phyloP scores from a whole-genome alignment of 2,888 invertebrate species.

The Drepanosiphum platanoidis region DNA sequence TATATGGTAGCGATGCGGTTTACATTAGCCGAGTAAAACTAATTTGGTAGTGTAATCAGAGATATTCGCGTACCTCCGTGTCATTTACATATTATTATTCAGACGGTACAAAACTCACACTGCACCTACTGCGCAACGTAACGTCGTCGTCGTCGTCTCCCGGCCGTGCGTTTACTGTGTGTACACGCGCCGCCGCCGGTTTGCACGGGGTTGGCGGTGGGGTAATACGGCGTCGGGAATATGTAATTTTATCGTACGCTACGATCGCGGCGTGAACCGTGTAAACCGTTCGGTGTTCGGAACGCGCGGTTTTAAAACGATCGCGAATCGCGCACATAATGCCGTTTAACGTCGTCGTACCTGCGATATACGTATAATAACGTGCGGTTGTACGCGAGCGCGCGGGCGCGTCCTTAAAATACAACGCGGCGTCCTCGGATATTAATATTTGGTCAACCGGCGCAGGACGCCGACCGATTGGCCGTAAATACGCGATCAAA shows the following conservation, averaged over 20 bases:
- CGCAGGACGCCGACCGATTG: no score
- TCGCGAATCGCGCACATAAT: neutral
- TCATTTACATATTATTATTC: conserved; percentile 31
- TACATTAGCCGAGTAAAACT: neutral
- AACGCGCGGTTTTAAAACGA: neutral
- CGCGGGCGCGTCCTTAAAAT: no score
- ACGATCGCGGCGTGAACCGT: neutral
- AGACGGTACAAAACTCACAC: neutral
- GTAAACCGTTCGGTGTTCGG: neutral
- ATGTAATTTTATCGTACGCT: neutral
- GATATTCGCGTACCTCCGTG: neutral
- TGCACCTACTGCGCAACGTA: neutral
- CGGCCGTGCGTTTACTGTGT: neutral
- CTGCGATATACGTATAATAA: no score
- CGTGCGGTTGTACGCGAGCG: no score
- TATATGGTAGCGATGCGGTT: neutral
- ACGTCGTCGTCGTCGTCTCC: neutral
- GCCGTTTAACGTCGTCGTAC: neutral
- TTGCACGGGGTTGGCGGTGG: neutral
- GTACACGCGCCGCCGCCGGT: neutral
- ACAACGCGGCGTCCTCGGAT: no score
- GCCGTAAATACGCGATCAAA: no score
- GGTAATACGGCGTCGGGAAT: neutral
- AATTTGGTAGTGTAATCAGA: conserved; percentile 32
- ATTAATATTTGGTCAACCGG: no score